phyloP scores from a whole-genome alignment of 2,113 vertebrate genomes.

The Cervus canadensis region DNA sequence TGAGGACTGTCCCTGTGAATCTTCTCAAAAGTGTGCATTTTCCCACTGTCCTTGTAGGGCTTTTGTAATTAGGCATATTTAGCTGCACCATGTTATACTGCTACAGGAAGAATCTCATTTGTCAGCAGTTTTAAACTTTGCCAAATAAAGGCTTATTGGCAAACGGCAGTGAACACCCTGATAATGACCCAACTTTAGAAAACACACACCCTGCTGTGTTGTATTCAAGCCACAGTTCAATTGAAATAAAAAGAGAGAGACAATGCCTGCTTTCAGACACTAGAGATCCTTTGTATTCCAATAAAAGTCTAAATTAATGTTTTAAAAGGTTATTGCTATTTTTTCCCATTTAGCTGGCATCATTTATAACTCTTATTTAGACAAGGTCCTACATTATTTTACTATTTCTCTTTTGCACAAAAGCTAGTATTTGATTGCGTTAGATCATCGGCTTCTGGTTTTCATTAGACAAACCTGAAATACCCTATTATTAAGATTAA shows the following conservation, averaged over 20 bases:
- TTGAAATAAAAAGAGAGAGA: conserved; percentile 80
- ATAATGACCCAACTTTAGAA: conserved; percentile 85
- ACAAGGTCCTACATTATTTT: conserved; percentile 77
- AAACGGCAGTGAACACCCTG: conserved; percentile 80
- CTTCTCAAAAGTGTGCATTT: conserved; percentile 35
- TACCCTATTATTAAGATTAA: conserved; percentile 80
- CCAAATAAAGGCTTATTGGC: conserved; percentile 88
- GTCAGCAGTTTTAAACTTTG: conserved; percentile 87
- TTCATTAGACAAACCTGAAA: conserved; percentile 80
- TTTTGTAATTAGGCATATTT: conserved; percentile 84
- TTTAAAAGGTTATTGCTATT: conserved; percentile 88
- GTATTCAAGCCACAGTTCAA: conserved; percentile 81
- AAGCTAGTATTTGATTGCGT: conserved; percentile 77
- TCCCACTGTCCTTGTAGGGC: conserved; percentile 55
- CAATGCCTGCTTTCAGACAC: conserved; percentile 84
- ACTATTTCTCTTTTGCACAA: conserved; percentile 73
- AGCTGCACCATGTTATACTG: conserved; percentile 77
- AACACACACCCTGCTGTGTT: conserved; percentile 85
- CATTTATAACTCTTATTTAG: conserved; percentile 81
- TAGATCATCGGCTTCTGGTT: conserved; percentile 83
- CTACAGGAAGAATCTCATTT: conserved; percentile 84
- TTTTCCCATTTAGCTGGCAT: conserved; percentile 82
- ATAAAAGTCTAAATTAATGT: conserved; percentile 86
- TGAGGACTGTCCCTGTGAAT: conserved; percentile 46
- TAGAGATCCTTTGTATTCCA: conserved; percentile 82